Percentiles rank a stretch among this genome's conserved stretches.
Conservation (phyloP, 2,113 vertebrate genomes). For the Aspidoscelis tigris region DNA sequence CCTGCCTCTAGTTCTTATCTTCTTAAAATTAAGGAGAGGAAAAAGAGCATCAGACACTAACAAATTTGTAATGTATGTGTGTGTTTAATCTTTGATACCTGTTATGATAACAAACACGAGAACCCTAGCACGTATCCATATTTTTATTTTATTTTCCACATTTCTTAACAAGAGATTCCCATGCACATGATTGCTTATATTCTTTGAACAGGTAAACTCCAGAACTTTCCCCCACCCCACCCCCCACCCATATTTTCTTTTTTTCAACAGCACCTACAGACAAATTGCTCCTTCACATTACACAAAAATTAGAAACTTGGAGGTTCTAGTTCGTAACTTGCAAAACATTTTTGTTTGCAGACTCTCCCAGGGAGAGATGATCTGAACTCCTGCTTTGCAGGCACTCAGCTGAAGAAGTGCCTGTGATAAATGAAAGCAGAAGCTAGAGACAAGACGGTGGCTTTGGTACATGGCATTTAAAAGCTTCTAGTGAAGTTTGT, state of each 20-base stretch:
- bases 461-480: slow-evolving; percentile 41
- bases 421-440: slow-evolving; percentile 11
- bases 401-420: accelerated
- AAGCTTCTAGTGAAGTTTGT: slow-evolving; percentile 43
- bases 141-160: too few species aligned
- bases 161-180: neutral
- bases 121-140: too few species aligned
- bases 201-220: neutral
- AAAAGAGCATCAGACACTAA: too few species aligned
- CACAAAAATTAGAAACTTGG: neutral
- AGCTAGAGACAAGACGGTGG: neutral
- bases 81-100: too few species aligned
- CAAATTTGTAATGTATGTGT: too few species aligned
- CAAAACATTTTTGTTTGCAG: slow-evolving; percentile 5
- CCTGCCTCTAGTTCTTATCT: too few species aligned
- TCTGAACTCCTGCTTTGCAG: slow-evolving; percentile 23
- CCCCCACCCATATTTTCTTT: neutral
- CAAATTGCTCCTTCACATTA: neutral
- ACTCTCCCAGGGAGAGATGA: neutral
- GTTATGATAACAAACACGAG: too few species aligned
- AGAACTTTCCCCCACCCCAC: neutral
- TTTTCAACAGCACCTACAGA: neutral
- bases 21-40: too few species aligned
- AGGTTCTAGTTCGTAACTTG: slow-evolving; percentile 2
- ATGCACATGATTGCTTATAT: neutral